phyloP scores from a whole-genome alignment of 2,888 invertebrate species.

The Nomada hirtipes region DNA sequence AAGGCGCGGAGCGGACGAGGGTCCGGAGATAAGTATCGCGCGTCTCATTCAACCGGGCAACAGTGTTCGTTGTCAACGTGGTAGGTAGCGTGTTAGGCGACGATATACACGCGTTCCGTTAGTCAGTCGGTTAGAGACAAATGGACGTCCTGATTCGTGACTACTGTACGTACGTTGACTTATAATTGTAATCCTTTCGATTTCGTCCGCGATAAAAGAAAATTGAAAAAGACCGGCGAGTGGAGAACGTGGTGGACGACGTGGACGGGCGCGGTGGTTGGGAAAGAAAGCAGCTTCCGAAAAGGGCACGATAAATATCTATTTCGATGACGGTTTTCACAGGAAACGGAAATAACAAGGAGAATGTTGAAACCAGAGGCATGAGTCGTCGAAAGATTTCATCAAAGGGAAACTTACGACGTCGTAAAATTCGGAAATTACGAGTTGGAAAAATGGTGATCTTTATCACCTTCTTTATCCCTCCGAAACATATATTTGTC shows the following conservation, averaged over 20 bases:
- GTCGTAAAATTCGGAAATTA: background rate
- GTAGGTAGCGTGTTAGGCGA: slow-evolving; percentile 71
- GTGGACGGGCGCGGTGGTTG: no score
- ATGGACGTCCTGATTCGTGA: slow-evolving; percentile 66
- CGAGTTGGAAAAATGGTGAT: background rate
- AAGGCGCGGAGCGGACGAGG: slow-evolving; percentile 62
- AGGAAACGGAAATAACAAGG: no score
- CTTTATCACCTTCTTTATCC: background rate
- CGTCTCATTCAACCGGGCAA: slow-evolving; percentile 73
- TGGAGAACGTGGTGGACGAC: no score
- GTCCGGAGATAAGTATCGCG: slow-evolving; percentile 77
- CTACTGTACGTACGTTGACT: slow-evolving; percentile 50
- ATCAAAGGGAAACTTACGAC: background rate
- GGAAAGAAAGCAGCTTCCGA: background rate
- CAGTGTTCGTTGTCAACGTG: slow-evolving; percentile 74
- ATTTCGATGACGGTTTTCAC: background rate
- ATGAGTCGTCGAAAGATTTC: no score
- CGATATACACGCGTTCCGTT: slow-evolving; percentile 71
- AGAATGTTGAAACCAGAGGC: no score
- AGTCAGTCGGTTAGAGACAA: slow-evolving; percentile 61
- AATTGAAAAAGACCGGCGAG: slow-evolving; percentile 1
- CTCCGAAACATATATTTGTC: no score
- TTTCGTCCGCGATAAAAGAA: slow-evolving; percentile 23
- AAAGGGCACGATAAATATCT: background rate
- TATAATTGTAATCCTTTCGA: slow-evolving; percentile 41